Evolutionary conservation across 2,797 vertebrate species (phyloP).

Genomic region (Lepilemur ruficaudatus): DNA sequence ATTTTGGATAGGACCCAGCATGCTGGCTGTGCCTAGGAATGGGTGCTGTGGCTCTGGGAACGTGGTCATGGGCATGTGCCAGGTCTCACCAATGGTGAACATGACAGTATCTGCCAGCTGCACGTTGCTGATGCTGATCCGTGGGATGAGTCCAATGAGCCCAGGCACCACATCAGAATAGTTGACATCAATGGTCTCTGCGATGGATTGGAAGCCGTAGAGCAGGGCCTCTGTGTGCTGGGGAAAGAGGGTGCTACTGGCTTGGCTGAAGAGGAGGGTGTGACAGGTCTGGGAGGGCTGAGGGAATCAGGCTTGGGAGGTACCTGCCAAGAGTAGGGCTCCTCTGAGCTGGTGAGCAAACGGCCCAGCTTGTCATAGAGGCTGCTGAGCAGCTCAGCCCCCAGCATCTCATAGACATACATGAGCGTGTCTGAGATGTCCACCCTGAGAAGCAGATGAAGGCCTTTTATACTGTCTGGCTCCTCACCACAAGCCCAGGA

Average conservation of each 20-base stretch:
- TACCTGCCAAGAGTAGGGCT: conserved; percentile 97
- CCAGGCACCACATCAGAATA: conserved; percentile 98
- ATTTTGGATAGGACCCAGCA: background rate
- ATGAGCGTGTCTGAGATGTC: conserved; percentile 99
- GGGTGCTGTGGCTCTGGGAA: background rate
- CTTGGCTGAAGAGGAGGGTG: conserved; percentile 32
- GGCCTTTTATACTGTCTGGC: background rate
- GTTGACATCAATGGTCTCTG: conserved; percentile 98
- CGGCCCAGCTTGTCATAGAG: conserved; percentile 98
- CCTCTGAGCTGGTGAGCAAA: conserved; percentile 94
- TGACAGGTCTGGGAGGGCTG: conserved; percentile 7
- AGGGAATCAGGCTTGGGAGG: conserved; percentile 48
- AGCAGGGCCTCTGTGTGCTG: conserved; percentile 97
- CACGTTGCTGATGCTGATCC: conserved; percentile 98
- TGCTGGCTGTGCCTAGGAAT: background rate
- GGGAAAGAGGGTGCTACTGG: conserved; percentile 45
- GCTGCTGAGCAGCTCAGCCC: conserved; percentile 97
- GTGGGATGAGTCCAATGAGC: conserved; percentile 97
- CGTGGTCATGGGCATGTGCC: background rate
- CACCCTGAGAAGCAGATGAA: conserved; percentile 88
- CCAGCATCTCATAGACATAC: conserved; percentile 99
- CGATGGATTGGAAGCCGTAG: conserved; percentile 98
- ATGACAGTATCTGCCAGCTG: conserved; percentile 98
- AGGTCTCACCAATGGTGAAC: conserved; percentile 96
- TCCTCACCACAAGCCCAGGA: conserved; percentile 2